Base-by-base conservation (phyloP, 2,888 invertebrate species). In the Athetis lepigone region DNA sequence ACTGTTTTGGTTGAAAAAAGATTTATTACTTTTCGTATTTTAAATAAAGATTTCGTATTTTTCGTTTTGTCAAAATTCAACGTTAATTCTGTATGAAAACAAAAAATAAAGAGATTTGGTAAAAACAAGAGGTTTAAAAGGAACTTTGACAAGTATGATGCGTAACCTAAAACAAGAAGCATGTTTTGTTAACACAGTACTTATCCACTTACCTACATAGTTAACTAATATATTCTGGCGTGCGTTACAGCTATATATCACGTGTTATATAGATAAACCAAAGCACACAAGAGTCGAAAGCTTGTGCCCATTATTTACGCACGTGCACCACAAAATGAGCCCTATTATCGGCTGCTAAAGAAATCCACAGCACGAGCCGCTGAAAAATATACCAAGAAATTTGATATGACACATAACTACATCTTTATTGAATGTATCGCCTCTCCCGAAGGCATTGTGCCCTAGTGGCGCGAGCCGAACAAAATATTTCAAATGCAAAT, bases 401-500 rank as follows among this genome's bases (percentile, higher is more conserved):
- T 90, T 90, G 93, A 95, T 94, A 94, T 90, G 90, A 88, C 89
- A 88, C 86, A 87, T 82, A 83, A 78, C 77, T 83, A 84, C 79
- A 81, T 84, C 83, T 85, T 89, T 86, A 91, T 92, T 90, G 88
- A 90, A 88, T 88, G 82, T 85, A 86, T 81, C 84, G 85, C 80
- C 85, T 90, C 89, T 90, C 86, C 87, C 85, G 83, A 84, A 87
- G 77, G 89, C 86, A 94, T 93, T 94, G 93, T 94, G 81, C 86
- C 87, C 85, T 87, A 86, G 81, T 86, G 91, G 90, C 92, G 90
- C 90, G 91, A 90, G 89, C 87, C 88, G 85, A 87, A 92, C 90
- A 85, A 92, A 93, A 93, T 94, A 92, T 92, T 94, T 95, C 94
- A 94, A 93, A 95, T 95, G 94, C 95, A 95, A 95, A 95, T 95